A percentile compares a stretch with the other conserved stretches of the same genome.
These are phyloP conservation scores for Dynastes tityus DNA, from an alignment of 2,888 invertebrate genomes.

Conservation along the genomic window DNA sequence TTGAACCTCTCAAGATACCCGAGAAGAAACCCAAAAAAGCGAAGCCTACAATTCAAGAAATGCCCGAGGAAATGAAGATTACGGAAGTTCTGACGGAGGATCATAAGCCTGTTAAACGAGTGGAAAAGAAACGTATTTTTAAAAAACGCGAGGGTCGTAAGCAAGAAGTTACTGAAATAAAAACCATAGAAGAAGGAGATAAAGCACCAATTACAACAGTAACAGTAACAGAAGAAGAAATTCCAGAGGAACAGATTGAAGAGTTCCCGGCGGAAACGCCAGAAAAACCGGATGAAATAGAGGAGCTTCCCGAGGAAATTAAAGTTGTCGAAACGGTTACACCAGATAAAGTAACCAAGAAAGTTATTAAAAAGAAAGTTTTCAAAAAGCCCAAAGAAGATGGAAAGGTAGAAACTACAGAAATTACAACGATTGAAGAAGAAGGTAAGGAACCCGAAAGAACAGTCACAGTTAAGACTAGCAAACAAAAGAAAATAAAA, in stretches of 20 bases:
- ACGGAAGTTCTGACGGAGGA: slow-evolving; percentile 61
- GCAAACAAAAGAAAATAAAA: slow-evolving; percentile 48
- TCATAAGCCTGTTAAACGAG: slow-evolving; percentile 58
- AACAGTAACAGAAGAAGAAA: slow-evolving; percentile 59
- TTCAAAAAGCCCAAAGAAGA: slow-evolving; percentile 55
- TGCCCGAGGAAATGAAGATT: slow-evolving; percentile 52
- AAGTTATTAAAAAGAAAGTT: slow-evolving; percentile 56
- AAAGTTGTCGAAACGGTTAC: slow-evolving; percentile 55
- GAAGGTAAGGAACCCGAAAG: slow-evolving; percentile 63
- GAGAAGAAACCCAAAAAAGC: slow-evolving; percentile 55
- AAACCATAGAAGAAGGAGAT: slow-evolving; percentile 64
- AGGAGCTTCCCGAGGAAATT: slow-evolving; percentile 52
- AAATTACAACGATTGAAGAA: slow-evolving; percentile 65
- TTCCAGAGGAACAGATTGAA: slow-evolving; percentile 66
- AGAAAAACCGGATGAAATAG: slow-evolving; percentile 58
- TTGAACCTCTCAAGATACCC: slow-evolving; percentile 61
- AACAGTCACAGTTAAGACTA: slow-evolving; percentile 57
- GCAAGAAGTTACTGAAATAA: slow-evolving; percentile 64
- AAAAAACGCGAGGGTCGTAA: slow-evolving; percentile 56
- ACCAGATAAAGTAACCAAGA: slow-evolving; percentile 60
- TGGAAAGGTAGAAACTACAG: slow-evolving; percentile 65
- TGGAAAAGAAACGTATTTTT: slow-evolving; percentile 56
- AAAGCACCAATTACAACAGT: slow-evolving; percentile 68
- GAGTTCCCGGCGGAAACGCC: slow-evolving; percentile 42
- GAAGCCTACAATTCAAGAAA: slow-evolving; percentile 52